Evolutionary conservation across 35 echinoderm and acorn worm genomes (phyloP), one percentile per base, ranked within the genome.

Genomic region (Hemicentrotus pulcherrimus): DNA sequence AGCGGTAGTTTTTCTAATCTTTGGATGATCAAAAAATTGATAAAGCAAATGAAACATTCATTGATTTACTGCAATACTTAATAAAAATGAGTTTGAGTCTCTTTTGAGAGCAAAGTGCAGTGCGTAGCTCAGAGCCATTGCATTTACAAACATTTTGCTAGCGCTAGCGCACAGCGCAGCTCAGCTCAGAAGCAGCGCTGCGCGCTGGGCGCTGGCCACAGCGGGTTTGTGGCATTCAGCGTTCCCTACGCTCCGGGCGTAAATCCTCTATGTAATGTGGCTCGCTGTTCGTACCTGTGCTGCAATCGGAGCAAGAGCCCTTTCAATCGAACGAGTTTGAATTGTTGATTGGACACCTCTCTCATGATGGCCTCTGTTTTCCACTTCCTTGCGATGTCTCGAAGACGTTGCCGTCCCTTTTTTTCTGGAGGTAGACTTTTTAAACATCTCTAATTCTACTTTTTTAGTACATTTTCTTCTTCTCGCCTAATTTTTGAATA

Each of bases 291-390:
- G 12, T 96, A 97, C 97, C 95, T 97, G 97, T 91, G 97, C 97
- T 13, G 97, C 97, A 85, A 97, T 97, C 12, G 97, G 97, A 47
- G 97, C 97, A 45, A 97, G 94, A 22, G 96, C 97, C 46, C 97
- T 88, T 48, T 97, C 97, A 91, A 97, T 96, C 13, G 97, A 97
- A 48, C 97, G 95, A 46, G 97, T 97, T 94, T 97, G 97, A 86
- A 97, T 95, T 22, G 92, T 47, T 48, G 97, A 94, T n/a, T 95
- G 50, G 31, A 97, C 32, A 59, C 90, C 94, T 16, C 86, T 96
- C 86, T 86, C 86, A 28, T 95, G 45, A 60, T 95, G 45, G 86
- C 94, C 94, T 47, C 31, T 90, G 31, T 90, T 9, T 90, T 41
- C 65, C 22, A 78, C 22, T 78, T 78, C 65, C 7, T 78, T 78